Evolutionary conservation across 2,888 invertebrate genomes (phyloP), one percentile per base, ranked within the genome.

Genomic region (Diplazon laetatorius): DNA sequence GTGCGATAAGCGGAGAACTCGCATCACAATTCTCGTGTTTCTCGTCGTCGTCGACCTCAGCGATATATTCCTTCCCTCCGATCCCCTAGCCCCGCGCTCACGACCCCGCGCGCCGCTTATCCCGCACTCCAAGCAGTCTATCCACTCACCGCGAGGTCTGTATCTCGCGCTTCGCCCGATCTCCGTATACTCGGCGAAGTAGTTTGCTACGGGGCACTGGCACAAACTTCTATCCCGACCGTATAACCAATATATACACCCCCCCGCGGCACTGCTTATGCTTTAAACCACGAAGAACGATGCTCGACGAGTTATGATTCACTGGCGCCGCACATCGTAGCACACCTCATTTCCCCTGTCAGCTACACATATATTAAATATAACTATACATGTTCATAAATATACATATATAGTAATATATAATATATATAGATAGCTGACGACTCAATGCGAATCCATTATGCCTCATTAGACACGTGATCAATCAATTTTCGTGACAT

Each of bases 1-100:
- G 82, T 85, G 82, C 83, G 82, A 85, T 78, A 75, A 78, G 66
- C 70, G 71, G 50, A 75, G 62, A 66, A 66, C 71, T 78, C 75
- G 75, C 78, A 78, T 78, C 75, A 71, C 75, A 78, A 74, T 78
- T 60, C 62, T 68, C 66, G 70, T 71, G 75, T 74, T 66, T 70
- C 78, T 70, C 74, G 30, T 35, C 62, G 30, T 35, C 62, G 30
- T 25, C 60, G 62, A 66, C 78, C 75, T 63, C 75, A 68, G 66
- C 66, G 75, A 75, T 75, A 68, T 71, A 78, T 78, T 71, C 78
- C 75, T 62, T 63, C 30, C 39, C 50, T 70, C 37, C 57, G 25
- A 12, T 25, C 22, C 14, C n/a, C 25, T 9, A 2, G 1, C n/a
- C n/a, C n/a, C n/a, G n/a, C n/a, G n/a, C n/a, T n/a, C n/a, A n/a